Percentiles rank a stretch among this genome's conserved stretches.
These are phyloP conservation scores for Agrochola lota DNA, from an alignment of 2,888 invertebrate species.

Conservation along the genomic window DNA sequence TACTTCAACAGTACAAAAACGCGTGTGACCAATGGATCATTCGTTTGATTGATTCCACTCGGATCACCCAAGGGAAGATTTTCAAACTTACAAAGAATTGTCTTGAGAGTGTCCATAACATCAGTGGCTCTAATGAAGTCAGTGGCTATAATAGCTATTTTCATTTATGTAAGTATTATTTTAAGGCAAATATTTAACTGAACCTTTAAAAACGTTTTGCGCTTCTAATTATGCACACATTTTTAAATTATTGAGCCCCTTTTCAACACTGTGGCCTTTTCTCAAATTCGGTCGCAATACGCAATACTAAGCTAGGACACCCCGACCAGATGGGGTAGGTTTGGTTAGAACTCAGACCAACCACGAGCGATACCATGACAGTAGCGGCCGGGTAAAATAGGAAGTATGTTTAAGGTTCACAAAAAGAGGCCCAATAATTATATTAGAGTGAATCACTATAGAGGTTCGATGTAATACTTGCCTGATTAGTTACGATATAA, in stretches of 20 bases:
- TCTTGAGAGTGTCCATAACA: not conserved
- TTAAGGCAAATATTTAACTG: not conserved
- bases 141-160: conserved; percentile 44
- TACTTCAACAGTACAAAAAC: conserved; percentile 28
- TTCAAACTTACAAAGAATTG: not conserved
- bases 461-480: not conserved
- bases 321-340: too few species aligned
- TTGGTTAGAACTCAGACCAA: not conserved
- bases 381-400: not conserved
- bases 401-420: not conserved
- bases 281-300: not conserved
- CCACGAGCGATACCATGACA: not conserved
- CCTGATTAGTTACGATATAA: not conserved
- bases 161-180: conserved; percentile 58
- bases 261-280: not conserved
- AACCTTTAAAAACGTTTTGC: not conserved
- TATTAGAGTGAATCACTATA: not conserved
- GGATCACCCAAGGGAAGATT: not conserved
- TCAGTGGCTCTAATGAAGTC: conserved; percentile 31
- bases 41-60: not conserved
- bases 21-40: not conserved
- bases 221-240: too few species aligned
- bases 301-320: not conserved
- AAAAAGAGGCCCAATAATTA: not conserved
- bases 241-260: not conserved